Conservation (phyloP, 2,797 vertebrate species). For the Gymnothorax reevesii region DNA sequence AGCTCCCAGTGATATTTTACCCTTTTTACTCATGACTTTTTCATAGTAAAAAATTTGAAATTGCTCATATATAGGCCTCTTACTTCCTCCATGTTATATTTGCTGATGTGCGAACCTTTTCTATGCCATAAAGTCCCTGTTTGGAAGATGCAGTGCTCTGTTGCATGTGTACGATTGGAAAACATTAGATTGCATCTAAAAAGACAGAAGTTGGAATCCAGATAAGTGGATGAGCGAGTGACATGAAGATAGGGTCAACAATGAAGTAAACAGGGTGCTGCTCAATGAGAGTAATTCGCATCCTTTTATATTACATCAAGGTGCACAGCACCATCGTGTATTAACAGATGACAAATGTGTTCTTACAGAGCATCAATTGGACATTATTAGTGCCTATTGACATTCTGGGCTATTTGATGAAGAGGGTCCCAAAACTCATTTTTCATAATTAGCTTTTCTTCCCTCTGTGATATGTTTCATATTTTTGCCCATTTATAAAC, state of each 20-base stretch:
- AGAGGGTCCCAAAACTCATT: background rate
- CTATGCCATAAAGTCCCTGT: background rate
- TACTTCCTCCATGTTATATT: slow-evolving; percentile 76
- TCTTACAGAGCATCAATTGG: slow-evolving; percentile 15
- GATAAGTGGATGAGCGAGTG: background rate
- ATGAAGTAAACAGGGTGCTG: background rate
- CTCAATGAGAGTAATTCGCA: background rate
- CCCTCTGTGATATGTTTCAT: background rate
- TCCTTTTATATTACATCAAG: background rate
- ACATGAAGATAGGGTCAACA: background rate
- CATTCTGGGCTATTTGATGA: background rate
- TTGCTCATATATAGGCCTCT: slow-evolving; percentile 77
- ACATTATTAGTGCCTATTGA: slow-evolving; percentile 15
- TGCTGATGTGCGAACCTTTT: slow-evolving; percentile 72
- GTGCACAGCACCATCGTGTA: background rate
- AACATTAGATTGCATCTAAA: background rate
- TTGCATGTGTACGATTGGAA: background rate
- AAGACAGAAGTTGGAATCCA: background rate
- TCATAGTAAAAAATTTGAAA: slow-evolving; percentile 83
- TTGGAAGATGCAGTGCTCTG: background rate
- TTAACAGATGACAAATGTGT: slow-evolving; percentile 19
- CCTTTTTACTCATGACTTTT: slow-evolving; percentile 59
- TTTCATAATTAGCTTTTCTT: background rate
- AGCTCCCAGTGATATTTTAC: slow-evolving; percentile 81
- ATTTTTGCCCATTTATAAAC: background rate